Evolutionary conservation across 1,140 invertebrate species (phyloP).

Genomic region (Myzus persicae): DNA sequence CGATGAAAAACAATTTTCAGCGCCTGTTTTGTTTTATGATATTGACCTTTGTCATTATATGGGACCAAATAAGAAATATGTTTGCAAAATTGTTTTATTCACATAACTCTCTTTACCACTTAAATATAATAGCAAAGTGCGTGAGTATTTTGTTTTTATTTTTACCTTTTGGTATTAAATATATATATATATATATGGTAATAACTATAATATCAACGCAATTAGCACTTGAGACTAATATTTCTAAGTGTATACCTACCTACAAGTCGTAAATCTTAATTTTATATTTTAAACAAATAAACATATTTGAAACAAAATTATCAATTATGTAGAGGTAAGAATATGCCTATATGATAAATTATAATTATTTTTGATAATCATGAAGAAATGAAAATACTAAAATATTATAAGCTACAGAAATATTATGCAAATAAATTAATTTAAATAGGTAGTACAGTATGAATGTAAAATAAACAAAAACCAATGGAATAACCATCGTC

Average conservation of each 20-base stretch:
- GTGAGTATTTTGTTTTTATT: not conserved
- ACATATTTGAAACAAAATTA: not conserved
- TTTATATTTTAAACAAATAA: not conserved
- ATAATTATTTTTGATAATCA: not conserved
- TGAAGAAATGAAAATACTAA: not conserved
- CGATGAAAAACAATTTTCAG: not conserved
- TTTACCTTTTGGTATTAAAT: not conserved
- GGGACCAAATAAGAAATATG: not conserved
- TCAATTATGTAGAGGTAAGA: not conserved
- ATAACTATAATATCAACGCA: not conserved
- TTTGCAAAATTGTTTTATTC: not conserved
- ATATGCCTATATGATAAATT: not conserved
- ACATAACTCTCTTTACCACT: not conserved
- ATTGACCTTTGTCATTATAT: not conserved
- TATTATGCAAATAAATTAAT: not conserved
- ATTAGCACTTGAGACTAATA: not conserved
- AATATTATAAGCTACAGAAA: not conserved
- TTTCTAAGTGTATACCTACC: not conserved
- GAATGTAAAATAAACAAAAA: not conserved
- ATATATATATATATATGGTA: no score
- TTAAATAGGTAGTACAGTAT: not conserved
- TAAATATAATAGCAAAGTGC: not conserved
- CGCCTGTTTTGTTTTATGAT: not conserved
- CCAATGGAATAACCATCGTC: not conserved
- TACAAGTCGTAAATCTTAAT: not conserved